phyloP scores from a whole-genome alignment of 2,888 invertebrate species.

The Nomada hirtipes region DNA sequence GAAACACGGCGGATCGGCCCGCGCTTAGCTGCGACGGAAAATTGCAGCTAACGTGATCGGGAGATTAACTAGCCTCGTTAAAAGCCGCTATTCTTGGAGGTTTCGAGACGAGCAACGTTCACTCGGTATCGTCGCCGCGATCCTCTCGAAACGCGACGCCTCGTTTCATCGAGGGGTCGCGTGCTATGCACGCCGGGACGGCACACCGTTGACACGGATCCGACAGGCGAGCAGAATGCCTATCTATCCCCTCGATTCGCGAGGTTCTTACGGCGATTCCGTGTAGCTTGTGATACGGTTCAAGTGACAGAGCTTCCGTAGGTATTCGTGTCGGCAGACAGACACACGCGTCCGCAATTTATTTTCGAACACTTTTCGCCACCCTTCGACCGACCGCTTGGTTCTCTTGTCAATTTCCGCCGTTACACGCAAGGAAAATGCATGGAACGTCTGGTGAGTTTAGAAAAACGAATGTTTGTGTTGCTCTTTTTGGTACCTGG shows the following conservation, averaged over 20 bases:
- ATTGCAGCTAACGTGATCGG: conserved; percentile 62
- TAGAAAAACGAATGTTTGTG: no score
- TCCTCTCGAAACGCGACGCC: conserved; percentile 31
- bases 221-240: neutral
- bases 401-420: neutral
- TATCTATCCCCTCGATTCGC: neutral
- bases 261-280: neutral
- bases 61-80: conserved; percentile 60
- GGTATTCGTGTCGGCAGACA: neutral
- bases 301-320: neutral
- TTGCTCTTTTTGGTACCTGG: no score
- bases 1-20: conserved; percentile 55
- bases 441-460: neutral
- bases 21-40: conserved; percentile 58
- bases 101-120: neutral
- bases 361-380: neutral
- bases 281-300: neutral
- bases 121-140: conserved; percentile 14
- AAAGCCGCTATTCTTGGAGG: conserved; percentile 61
- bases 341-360: neutral
- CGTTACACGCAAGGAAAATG: neutral
- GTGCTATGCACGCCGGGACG: neutral
- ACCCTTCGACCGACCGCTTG: no score
- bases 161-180: conserved; percentile 31
- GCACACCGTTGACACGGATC: neutral